Base-by-base conservation (phyloP, 2,797 vertebrate species). In the Hypotaenidia okinawae region DNA sequence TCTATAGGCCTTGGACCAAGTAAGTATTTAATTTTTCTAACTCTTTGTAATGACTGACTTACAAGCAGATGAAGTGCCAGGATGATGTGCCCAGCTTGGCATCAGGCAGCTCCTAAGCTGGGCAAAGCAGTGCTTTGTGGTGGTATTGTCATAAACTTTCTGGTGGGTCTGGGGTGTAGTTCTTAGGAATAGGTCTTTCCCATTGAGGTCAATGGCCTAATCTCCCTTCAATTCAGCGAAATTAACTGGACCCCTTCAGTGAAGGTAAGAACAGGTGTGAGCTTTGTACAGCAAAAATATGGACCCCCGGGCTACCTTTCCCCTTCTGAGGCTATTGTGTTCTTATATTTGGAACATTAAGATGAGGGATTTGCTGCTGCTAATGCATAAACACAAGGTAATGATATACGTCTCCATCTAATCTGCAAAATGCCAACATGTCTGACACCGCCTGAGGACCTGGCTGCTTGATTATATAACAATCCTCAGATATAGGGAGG, bases 1-100 rank as follows among this genome's bases (percentile, higher is more conserved):
- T 99, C 99, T 88, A 97, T 99, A 94, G 98, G 99, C 96, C 98
- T 99, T 58, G 99, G 99, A 96, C 99, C 99, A 98, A 99, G 99
- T 99, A 98, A 99, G 99, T 98, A 85, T 90, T 95, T 94, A 2
- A 24, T 58, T 91, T 90, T 92, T 91, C 72, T 73, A 77, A 80
- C 21, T 86, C 30, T 69, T 81, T 84, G 39, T 47, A 82, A 68
- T 58, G 8, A 45, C 67, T 78, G 81, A 41, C 14, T 84, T 87
- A 21, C 28, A 64, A 73, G 68, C 25, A 49, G 58, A 35, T 77
- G 67, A 76, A 35, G 14, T 68, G 6, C 13, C 51, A 54, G 16
- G 55, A 35, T 77, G 33, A 52, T 16, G 19, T 13, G 5, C 7
- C 54, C 3, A 6, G 8, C 23, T 79, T 81, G 67, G 27, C n/a